A percentile compares a stretch with the other conserved stretches of the same genome.
Evolutionary conservation across 1,140 invertebrate genomes (phyloP).

Genomic region (Papilio helenus): DNA sequence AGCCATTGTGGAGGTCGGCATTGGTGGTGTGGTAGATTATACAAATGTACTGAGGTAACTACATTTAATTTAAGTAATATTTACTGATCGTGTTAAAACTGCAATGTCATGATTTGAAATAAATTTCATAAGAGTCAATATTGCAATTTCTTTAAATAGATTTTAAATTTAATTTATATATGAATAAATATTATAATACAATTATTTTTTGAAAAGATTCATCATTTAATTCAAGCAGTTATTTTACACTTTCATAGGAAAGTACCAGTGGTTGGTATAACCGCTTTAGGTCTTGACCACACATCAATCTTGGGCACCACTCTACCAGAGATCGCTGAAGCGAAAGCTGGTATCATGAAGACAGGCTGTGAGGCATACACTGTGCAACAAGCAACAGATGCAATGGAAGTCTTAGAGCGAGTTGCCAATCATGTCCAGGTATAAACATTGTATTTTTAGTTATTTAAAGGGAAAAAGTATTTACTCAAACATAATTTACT

Average conservation of each 20-base stretch:
- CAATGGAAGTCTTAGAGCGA: constrained; percentile 87
- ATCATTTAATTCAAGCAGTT: background rate
- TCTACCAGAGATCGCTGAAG: constrained; percentile 94
- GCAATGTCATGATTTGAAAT: background rate
- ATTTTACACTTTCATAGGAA: constrained; percentile 79
- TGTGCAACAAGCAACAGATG: constrained; percentile 86
- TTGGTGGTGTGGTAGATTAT: constrained; percentile 96
- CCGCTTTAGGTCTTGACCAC: constrained; percentile 97
- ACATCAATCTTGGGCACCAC: constrained; percentile 92
- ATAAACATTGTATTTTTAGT: constrained; percentile 54
- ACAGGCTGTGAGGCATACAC: constrained; percentile 88
- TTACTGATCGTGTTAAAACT: background rate
- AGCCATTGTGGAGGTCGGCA: constrained; percentile 97
- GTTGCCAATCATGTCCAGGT: constrained; percentile 84
- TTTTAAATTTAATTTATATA: no score
- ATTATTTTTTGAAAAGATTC: no score
- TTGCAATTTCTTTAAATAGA: background rate
- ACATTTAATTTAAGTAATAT: background rate
- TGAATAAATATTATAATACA: no score
- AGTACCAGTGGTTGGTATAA: constrained; percentile 94
- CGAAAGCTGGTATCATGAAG: constrained; percentile 99
- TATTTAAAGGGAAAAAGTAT: background rate
- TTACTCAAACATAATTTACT: constrained; percentile 5
- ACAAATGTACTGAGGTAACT: constrained; percentile 94
- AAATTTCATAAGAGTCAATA: background rate